Evolutionary conservation across 2,113 vertebrate genomes (phyloP), one percentile per base, ranked within the genome.

Genomic region (Microtus pennsylvanicus): DNA sequence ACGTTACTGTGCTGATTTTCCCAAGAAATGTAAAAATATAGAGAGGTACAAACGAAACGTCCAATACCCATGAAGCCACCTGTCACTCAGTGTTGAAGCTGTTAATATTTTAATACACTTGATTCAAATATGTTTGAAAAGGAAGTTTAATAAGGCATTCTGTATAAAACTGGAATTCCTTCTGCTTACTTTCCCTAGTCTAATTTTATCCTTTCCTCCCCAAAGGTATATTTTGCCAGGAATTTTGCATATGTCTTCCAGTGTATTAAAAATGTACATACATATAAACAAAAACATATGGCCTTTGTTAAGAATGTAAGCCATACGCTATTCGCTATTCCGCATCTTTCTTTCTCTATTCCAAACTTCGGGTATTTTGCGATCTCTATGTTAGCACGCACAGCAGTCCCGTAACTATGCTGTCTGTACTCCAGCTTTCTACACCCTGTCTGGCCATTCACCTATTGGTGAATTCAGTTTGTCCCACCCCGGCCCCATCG

Each of bases 1-100:
- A 78, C 89, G 67, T 91, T 83, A 94, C 26, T 87, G 86, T 69
- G 67, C 24, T 94, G 82, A 38, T 92, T 94, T 94, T 93, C 88
- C 89, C 94, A 35, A 93, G 89, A 95, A 96, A 95, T 80, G 77
- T 52, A 69, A 96, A 94, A 94, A 67, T 91, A 82, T 24, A 30
- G 67, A 63, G 13, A 92, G 90, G 67, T 81, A 58, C 38, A 90
- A 97, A 93, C 26, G 92, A 35, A 22, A 91, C 26, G 26, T 45
- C 82, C 74, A 90, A 38, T 80, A 94, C 50, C 47, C 77, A 38
- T 65, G 82, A 89, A 74, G 33, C 17, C 83, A 77, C 24, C 28
- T 80, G 28, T 45, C 72, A n/a, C 22, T 45, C 45, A 35, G 24
- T 12, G 85, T 65, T 77, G 55, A 89, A 89, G 77, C 19, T 93